These are phyloP conservation scores for Chirona hameri DNA, from an alignment of 2,888 invertebrate genomes.

Conservation along the genomic window DNA sequence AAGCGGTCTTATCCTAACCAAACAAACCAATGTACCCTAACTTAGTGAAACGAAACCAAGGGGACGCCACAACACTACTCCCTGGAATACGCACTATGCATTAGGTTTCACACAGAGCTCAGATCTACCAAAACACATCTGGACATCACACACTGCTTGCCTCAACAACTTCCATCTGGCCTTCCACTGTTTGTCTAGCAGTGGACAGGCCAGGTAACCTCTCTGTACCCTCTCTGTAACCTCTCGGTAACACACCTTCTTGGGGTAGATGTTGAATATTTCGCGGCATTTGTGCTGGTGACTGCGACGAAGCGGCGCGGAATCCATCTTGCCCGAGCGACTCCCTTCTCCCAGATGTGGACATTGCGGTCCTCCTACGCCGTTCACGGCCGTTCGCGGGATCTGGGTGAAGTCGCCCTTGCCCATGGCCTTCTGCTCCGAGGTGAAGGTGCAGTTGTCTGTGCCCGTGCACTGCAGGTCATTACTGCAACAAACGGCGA, in stretches of 20 bases:
- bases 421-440: conserved; percentile 84
- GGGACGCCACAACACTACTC: too few species aligned
- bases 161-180: too few species aligned
- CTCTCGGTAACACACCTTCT: conserved; percentile 62
- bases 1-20: too few species aligned
- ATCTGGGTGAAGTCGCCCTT: conserved; percentile 87
- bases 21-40: too few species aligned
- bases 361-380: conserved; percentile 95
- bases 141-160: too few species aligned
- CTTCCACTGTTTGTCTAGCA: too few species aligned
- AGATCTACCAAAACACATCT: too few species aligned
- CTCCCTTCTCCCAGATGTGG: conserved; percentile 95
- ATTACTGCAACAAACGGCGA: conserved; percentile 59
- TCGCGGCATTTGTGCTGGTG: conserved; percentile 93
- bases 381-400: conserved; percentile 92
- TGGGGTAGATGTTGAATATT: conserved; percentile 94
- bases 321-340: conserved; percentile 83
- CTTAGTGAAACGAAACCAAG: too few species aligned
- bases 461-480: conserved; percentile 89
- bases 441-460: conserved; percentile 93
- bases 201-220: too few species aligned
- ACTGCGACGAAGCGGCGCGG: conserved; percentile 92
- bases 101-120: too few species aligned
- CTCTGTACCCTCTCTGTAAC: too few species aligned
- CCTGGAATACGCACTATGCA: too few species aligned